phyloP scores from a whole-genome alignment of 2,888 invertebrate genomes.

The Nemurella pictetii region DNA sequence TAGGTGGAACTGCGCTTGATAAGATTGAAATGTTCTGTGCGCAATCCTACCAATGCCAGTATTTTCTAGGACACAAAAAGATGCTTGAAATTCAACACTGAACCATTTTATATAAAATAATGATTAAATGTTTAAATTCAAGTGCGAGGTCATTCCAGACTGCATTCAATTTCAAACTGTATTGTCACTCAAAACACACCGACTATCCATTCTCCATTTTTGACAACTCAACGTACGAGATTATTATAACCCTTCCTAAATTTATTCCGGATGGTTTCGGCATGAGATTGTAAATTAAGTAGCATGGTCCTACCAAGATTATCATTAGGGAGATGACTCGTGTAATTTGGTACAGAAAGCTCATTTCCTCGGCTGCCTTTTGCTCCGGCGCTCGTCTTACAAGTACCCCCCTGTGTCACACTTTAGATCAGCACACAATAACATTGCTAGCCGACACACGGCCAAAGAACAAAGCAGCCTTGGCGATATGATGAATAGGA shows the following conservation, averaged over 20 bases:
- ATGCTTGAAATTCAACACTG: too few relatives aligned
- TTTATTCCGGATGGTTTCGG: neutral
- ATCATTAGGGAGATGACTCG: slow-evolving; percentile 19
- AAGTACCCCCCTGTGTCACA: slow-evolving; percentile 21
- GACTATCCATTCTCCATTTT: neutral
- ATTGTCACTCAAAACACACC: neutral
- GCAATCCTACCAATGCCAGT: neutral
- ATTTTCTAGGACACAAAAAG: neutral
- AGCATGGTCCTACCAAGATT: neutral
- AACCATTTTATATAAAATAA: too few relatives aligned
- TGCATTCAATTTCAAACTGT: too few relatives aligned
- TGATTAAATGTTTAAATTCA: too few relatives aligned
- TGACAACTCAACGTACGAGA: neutral
- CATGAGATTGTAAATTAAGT: slow-evolving; percentile 1
- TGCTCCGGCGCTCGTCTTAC: neutral
- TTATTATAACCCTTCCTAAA: neutral
- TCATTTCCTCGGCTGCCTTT: neutral
- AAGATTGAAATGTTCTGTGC: neutral
- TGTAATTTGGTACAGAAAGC: slow-evolving; percentile 12
- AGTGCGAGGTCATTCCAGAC: too few relatives aligned
- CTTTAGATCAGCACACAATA: neutral
- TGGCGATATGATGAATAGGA: slow-evolving; percentile 5
- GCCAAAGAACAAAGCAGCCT: neutral
- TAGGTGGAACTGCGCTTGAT: neutral
- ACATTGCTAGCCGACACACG: neutral